phyloP scores from a whole-genome alignment of 2,888 invertebrate genomes.

The Pterostichus niger region DNA sequence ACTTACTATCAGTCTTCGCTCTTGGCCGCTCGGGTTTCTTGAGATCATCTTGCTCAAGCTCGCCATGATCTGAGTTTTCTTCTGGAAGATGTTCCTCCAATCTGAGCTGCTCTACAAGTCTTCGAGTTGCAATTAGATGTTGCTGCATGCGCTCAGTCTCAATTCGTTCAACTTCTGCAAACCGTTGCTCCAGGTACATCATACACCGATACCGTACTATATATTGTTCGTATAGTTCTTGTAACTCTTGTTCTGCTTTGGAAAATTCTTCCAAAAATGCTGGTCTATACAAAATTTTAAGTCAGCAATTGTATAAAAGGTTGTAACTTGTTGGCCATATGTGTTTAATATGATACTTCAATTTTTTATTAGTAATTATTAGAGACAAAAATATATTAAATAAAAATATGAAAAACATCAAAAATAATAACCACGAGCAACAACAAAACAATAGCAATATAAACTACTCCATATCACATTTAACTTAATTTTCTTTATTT shows the following conservation, averaged over 20 bases:
- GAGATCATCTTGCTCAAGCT: slow-evolving; percentile 77
- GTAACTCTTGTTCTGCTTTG: slow-evolving; percentile 90
- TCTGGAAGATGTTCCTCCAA: slow-evolving; percentile 71
- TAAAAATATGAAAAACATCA: not conserved
- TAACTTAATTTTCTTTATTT: too few species aligned
- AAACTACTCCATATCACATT: too few species aligned
- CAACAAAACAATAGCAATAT: too few species aligned
- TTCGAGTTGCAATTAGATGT: slow-evolving; percentile 64
- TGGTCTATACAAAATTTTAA: slow-evolving; percentile 80
- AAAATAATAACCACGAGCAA: not conserved
- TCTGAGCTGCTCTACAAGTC: slow-evolving; percentile 69
- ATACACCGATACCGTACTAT: slow-evolving; percentile 93
- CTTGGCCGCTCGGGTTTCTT: slow-evolving; percentile 78
- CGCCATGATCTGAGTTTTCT: slow-evolving; percentile 72
- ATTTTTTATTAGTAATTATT: too few species aligned
- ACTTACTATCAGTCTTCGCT: slow-evolving; percentile 80
- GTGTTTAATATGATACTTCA: too few species aligned
- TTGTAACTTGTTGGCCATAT: too few species aligned
- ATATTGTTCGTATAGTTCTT: slow-evolving; percentile 91
- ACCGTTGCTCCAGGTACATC: slow-evolving; percentile 91
- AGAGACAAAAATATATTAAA: slow-evolving; percentile 1
- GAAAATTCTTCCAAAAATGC: slow-evolving; percentile 98
- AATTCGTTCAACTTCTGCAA: slow-evolving; percentile 81
- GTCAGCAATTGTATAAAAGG: not conserved
- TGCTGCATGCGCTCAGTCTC: slow-evolving; percentile 67